These are phyloP conservation scores for Orchestes rusci DNA, from an alignment of 2,888 invertebrate genomes.

Conservation along the genomic window DNA sequence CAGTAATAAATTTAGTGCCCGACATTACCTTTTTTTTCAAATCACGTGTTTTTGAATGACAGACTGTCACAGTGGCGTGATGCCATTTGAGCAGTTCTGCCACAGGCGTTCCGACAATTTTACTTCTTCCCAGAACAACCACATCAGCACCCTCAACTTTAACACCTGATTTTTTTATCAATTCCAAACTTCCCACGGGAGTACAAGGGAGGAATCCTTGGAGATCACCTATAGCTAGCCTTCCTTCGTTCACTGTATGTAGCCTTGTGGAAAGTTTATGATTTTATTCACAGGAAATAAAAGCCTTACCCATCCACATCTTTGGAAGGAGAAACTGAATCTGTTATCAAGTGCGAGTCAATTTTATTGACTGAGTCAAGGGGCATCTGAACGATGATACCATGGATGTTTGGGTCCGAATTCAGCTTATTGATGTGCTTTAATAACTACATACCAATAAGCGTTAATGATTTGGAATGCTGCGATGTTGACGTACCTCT, in stretches of 20 bases:
- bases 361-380: conserved; percentile 77
- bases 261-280: conserved; percentile 46
- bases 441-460: conserved; percentile 53
- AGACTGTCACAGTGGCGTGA: conserved; percentile 93
- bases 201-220: conserved; percentile 93
- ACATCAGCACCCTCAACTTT: conserved; percentile 75
- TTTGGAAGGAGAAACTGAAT: conserved; percentile 80
- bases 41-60: conserved; percentile 90
- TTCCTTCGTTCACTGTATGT: conserved; percentile 90
- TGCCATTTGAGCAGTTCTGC: conserved; percentile 93
- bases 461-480: no score
- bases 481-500: conserved; percentile 49
- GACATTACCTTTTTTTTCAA: conserved; percentile 59
- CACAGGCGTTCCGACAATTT: conserved; percentile 95
- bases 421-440: conserved; percentile 69
- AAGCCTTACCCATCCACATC: conserved; percentile 85
- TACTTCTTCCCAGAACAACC: conserved; percentile 93
- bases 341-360: conserved; percentile 80
- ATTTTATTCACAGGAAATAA: background rate
- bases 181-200: conserved; percentile 89
- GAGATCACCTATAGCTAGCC: conserved; percentile 82
- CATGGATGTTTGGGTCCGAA: conserved; percentile 76
- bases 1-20: background rate
- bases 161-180: conserved; percentile 75
- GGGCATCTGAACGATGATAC: conserved; percentile 96